These are phyloP conservation scores for Hypomecis atomaria DNA, from an alignment of 2,888 invertebrate species.

Conservation along the genomic window DNA sequence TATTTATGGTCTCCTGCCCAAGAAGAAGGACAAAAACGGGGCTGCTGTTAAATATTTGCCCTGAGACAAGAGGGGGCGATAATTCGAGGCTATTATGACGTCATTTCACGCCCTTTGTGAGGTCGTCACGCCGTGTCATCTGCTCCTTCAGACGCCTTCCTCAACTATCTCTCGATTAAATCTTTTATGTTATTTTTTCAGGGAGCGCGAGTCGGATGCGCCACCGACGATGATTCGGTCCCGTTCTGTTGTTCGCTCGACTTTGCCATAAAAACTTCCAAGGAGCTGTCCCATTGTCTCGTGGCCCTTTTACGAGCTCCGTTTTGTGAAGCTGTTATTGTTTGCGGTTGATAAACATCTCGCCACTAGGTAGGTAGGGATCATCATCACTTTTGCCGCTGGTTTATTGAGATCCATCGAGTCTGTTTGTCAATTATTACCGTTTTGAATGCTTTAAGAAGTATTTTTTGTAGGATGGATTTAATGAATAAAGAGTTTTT, in stretches of 20 bases:
- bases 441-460: constrained; percentile 61
- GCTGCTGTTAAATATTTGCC: constrained; percentile 83
- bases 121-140: constrained; percentile 83
- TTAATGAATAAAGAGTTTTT: constrained; percentile 69
- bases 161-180: constrained; percentile 82
- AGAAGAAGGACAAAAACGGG: constrained; percentile 79
- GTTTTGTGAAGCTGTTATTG: constrained; percentile 83
- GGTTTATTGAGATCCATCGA: constrained; percentile 67
- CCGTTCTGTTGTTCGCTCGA: constrained; percentile 77
- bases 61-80: constrained; percentile 84
- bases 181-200: constrained; percentile 83
- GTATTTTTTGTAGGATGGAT: constrained; percentile 66
- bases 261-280: constrained; percentile 78
- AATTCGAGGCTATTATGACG: constrained; percentile 85
- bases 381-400: constrained; percentile 80
- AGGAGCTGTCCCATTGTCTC: constrained; percentile 80
- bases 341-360: constrained; percentile 84
- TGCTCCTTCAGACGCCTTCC: constrained; percentile 83
- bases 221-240: constrained; percentile 83
- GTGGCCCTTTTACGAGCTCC: constrained; percentile 80
- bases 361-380: constrained; percentile 81
- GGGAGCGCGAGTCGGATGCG: constrained; percentile 77
- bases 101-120: constrained; percentile 84
- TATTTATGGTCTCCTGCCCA: constrained; percentile 80
- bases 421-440: constrained; percentile 75